Percentiles rank a stretch among this genome's conserved stretches.
These are phyloP conservation scores for Sphaeridia pumilis DNA, from an alignment of 2,888 invertebrate genomes.

Conservation along the genomic window DNA sequence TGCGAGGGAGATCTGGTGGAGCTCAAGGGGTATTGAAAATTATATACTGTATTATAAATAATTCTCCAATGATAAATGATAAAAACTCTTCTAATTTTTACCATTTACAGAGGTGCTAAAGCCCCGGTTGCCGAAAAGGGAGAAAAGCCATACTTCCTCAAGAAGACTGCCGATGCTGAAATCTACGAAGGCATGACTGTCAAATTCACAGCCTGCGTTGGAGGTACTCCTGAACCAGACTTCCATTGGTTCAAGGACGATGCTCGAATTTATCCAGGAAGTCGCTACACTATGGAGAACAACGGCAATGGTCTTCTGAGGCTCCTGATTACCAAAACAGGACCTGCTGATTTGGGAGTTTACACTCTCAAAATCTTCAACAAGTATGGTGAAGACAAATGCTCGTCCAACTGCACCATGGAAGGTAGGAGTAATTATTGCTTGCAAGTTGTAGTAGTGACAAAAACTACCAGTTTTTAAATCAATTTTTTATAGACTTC, in stretches of 20 bases:
- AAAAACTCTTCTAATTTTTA: not conserved
- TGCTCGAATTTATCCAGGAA: conserved; percentile 56
- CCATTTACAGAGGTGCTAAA: conserved; percentile 15
- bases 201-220: conserved; percentile 84
- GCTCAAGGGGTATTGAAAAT: not conserved
- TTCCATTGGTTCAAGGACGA: conserved; percentile 77
- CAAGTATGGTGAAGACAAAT: conserved; percentile 69
- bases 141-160: conserved; percentile 77
- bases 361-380: conserved; percentile 75
- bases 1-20: conserved; percentile 47
- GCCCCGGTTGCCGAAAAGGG: conserved; percentile 3
- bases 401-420: conserved; percentile 65
- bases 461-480: not conserved
- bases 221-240: conserved; percentile 75
- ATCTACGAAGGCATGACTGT: conserved; percentile 76
- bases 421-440: conserved; percentile 52
- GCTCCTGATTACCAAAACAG: conserved; percentile 54
- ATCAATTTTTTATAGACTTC: conserved; percentile 47
- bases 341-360: conserved; percentile 61
- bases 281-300: conserved; percentile 65
- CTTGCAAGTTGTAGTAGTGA: not conserved
- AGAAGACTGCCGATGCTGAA: conserved; percentile 78
- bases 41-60: not conserved
- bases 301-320: conserved; percentile 72
- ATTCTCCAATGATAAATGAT: not conserved